These are phyloP conservation scores for Parauchenoglanis ngamensis DNA, from an alignment of 2,797 vertebrate species.

Conservation along the genomic window DNA sequence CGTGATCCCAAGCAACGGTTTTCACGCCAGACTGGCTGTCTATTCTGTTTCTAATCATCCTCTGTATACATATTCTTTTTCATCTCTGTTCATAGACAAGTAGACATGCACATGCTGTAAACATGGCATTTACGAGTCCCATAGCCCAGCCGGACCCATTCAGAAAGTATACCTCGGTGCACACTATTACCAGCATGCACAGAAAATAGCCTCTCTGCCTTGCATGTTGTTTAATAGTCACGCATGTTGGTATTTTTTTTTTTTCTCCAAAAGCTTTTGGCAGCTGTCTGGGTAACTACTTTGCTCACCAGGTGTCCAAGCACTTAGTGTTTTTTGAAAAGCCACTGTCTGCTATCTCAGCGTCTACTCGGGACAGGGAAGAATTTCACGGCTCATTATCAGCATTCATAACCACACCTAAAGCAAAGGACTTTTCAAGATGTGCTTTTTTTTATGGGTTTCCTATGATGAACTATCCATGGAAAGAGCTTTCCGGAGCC, in stretches of 20 bases:
- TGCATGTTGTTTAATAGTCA: constrained; percentile 52
- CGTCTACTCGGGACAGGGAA: constrained; percentile 47
- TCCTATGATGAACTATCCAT: constrained; percentile 54
- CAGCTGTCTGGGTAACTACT: constrained; percentile 51
- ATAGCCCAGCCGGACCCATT: background rate
- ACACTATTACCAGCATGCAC: constrained; percentile 34
- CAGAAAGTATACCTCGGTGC: constrained; percentile 32
- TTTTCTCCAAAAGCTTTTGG: constrained; percentile 47
- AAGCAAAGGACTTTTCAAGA: constrained; percentile 64
- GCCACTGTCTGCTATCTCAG: constrained; percentile 52
- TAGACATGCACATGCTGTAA: background rate
- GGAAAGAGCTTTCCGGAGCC: constrained; percentile 44
- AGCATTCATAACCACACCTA: constrained; percentile 59
- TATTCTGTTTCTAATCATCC: background rate
- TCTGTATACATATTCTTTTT: background rate
- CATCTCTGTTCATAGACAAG: background rate
- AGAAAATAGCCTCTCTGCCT: constrained; percentile 43
- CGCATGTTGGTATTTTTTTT: constrained; percentile 16
- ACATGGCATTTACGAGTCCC: constrained; percentile 19
- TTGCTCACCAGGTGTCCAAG: constrained; percentile 56
- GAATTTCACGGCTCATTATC: constrained; percentile 64
- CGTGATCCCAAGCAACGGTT: background rate
- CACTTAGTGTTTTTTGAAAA: constrained; percentile 59
- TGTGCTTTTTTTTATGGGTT: constrained; percentile 54
- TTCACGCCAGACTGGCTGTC: background rate